phyloP scores from a whole-genome alignment of 2,797 vertebrate species.

The Poeciliopsis turneri region DNA sequence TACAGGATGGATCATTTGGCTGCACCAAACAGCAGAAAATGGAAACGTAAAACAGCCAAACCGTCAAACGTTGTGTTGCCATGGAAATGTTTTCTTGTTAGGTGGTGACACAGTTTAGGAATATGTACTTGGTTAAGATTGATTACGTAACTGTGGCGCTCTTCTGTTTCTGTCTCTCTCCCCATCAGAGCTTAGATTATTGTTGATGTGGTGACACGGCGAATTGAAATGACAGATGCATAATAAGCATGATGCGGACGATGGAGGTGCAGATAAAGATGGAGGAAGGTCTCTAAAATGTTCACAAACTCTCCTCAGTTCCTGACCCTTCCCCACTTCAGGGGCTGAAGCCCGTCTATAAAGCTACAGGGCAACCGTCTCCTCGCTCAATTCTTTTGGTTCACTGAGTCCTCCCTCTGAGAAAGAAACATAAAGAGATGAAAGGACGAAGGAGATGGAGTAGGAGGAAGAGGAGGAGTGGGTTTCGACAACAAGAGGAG shows the following conservation, averaged over 20 bases:
- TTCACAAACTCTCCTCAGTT: constrained; percentile 46
- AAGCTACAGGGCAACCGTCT: constrained; percentile 61
- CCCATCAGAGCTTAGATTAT: constrained; percentile 64
- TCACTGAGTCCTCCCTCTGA: constrained; percentile 64
- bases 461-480: constrained; percentile 55
- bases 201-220: constrained; percentile 62
- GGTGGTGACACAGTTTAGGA: constrained; percentile 76
- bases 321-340: constrained; percentile 36
- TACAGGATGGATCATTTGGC: constrained; percentile 46
- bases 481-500: constrained; percentile 61
- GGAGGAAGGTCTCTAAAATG: constrained; percentile 27
- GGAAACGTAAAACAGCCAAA: constrained; percentile 37
- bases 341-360: constrained; percentile 35
- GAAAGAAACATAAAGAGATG: constrained; percentile 64
- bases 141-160: constrained; percentile 73
- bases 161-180: constrained; percentile 21
- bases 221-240: constrained; percentile 58
- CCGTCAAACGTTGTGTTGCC: constrained; percentile 69
- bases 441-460: constrained; percentile 51
- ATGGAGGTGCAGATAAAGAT: constrained; percentile 23
- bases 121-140: constrained; percentile 75
- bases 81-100: constrained; percentile 80
- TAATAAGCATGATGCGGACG: constrained; percentile 41
- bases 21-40: constrained; percentile 40
- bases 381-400: constrained; percentile 60